Conservation (phyloP, 1,140 invertebrate species). For the Stenopsyche tienmushanensis region DNA sequence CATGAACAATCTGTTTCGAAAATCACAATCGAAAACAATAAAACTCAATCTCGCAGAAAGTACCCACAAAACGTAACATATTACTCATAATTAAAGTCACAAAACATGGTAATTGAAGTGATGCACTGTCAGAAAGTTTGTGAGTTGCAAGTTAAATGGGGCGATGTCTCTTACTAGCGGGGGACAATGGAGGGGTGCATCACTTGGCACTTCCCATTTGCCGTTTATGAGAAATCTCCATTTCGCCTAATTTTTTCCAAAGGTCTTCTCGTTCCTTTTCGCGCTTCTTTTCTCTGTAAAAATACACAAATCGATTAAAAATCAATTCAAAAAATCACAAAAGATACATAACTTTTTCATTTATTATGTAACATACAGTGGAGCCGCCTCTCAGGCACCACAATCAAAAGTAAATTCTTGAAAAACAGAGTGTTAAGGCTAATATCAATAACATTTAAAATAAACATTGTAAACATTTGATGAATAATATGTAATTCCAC, state of each 20-base stretch:
- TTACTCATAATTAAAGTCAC: slow-evolving; percentile 15
- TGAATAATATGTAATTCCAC: too few relatives aligned
- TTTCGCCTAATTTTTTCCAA: slow-evolving; percentile 87
- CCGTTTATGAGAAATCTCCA: slow-evolving; percentile 66
- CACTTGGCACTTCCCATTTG: slow-evolving; percentile 38
- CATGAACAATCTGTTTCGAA: slow-evolving; percentile 14
- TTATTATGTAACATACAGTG: too few relatives aligned
- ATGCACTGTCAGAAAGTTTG: slow-evolving; percentile 31
- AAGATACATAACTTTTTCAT: too few relatives aligned
- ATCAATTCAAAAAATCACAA: background rate
- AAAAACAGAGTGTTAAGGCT: too few relatives aligned
- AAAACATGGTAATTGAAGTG: slow-evolving; percentile 27
- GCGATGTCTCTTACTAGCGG: slow-evolving; percentile 26
- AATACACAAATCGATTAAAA: slow-evolving; percentile 11
- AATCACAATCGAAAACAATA: slow-evolving; percentile 30
- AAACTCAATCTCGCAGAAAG: slow-evolving; percentile 23
- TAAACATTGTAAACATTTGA: too few relatives aligned
- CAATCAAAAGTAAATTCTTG: too few relatives aligned
- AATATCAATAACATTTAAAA: too few relatives aligned
- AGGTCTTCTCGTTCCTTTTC: slow-evolving; percentile 93
- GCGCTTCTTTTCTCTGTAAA: slow-evolving; percentile 85
- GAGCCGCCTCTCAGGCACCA: too few relatives aligned
- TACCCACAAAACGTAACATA: slow-evolving; percentile 14
- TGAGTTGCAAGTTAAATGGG: slow-evolving; percentile 24
- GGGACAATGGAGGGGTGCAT: slow-evolving; percentile 25